Evolutionary conservation across 2,797 vertebrate genomes (phyloP).

Genomic region (Typhlichthys eigenmanni): DNA sequence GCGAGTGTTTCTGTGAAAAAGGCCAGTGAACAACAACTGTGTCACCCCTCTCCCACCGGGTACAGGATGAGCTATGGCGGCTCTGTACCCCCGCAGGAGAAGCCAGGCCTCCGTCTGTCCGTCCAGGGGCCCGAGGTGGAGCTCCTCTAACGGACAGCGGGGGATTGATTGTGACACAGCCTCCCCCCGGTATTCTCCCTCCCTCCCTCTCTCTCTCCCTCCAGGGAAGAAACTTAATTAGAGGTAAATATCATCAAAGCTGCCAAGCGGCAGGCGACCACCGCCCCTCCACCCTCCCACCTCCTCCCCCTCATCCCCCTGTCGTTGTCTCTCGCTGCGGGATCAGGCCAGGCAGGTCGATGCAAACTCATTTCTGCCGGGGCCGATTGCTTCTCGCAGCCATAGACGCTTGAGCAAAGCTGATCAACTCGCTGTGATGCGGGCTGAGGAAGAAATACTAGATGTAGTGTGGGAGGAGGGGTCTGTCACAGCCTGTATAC

Average conservation of each 20-base stretch:
- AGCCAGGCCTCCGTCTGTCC: conserved; percentile 62
- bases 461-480: conserved; percentile 9
- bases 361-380: conserved; percentile 61
- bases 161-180: conserved; percentile 74
- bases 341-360: conserved; percentile 57
- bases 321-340: conserved; percentile 55
- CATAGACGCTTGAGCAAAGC: conserved; percentile 13
- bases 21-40: conserved; percentile 54
- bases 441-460: conserved; percentile 21
- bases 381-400: conserved; percentile 50
- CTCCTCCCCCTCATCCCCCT: conserved; percentile 66
- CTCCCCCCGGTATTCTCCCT: conserved; percentile 62
- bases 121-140: conserved; percentile 21
- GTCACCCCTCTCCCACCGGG: conserved; percentile 54
- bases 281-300: conserved; percentile 65
- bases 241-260: conserved; percentile 82
- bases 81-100: conserved; percentile 65
- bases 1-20: conserved; percentile 45
- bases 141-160: conserved; percentile 45
- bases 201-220: conserved; percentile 53
- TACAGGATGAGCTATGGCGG: conserved; percentile 61
- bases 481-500: conserved; percentile 8
- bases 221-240: conserved; percentile 80
- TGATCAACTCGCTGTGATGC: background rate
- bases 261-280: conserved; percentile 43